phyloP scores from a whole-genome alignment of 2,797 vertebrate genomes.

The Mormyrops boulengeri region DNA sequence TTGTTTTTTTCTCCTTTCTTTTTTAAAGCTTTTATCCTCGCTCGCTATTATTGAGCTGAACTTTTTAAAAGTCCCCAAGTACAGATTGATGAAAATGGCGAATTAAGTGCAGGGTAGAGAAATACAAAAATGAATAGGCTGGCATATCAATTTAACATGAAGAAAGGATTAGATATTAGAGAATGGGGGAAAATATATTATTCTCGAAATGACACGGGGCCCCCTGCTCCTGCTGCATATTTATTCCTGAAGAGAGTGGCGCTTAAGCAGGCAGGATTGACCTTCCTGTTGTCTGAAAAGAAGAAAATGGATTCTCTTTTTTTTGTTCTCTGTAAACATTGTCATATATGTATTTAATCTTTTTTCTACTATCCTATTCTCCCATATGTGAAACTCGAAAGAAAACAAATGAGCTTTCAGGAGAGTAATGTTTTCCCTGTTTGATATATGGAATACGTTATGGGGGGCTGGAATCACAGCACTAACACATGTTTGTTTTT shows the following conservation, averaged over 20 bases:
- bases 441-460: background rate
- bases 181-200: background rate
- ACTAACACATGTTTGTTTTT: background rate
- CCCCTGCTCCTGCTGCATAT: background rate
- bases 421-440: background rate
- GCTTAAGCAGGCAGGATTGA: background rate
- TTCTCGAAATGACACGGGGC: background rate
- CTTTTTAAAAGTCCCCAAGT: background rate
- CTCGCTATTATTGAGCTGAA: background rate
- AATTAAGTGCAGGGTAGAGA: conserved; percentile 1
- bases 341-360: background rate
- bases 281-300: conserved; percentile 7
- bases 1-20: background rate
- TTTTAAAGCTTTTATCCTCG: background rate
- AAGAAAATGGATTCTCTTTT: background rate
- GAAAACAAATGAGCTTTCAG: background rate
- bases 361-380: background rate
- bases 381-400: background rate
- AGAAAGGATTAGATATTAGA: background rate
- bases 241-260: background rate
- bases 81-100: background rate
- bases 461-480: background rate
- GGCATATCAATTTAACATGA: background rate
- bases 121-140: background rate
- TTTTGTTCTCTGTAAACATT: background rate